Base-by-base conservation (phyloP, 2,797 vertebrate species). In the Takifugu rubripes region DNA sequence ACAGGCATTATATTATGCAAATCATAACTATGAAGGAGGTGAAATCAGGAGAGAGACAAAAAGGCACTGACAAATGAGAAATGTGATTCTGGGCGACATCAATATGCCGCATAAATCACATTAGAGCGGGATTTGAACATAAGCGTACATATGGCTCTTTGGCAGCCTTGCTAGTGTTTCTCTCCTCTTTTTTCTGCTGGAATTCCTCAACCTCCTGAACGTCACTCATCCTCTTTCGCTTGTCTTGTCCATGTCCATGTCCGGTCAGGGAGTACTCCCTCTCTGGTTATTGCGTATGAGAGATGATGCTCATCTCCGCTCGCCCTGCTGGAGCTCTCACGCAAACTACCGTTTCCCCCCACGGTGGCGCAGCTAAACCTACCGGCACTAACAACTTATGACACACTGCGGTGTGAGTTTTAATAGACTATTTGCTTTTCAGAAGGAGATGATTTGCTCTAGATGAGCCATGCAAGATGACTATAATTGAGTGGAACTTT, bases 31-130 rank as follows among this genome's bases (percentile, higher is more conserved):
- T 61, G 64, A 80, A 79, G 70, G 68, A 76, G 77, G 82, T 75
- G 66, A 76, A 86, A 79, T 77, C 71, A 77, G 68, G 74, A 62
- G 64, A 65, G 57, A 80, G 71, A 86, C 71, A 76, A 84, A 86
- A 83, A 86, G 81, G 70, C 36, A 52, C 6, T 78, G 81, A 86
- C 78, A 78, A 70, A 84, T 81, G 77, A 84, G 70, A 72, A 72
- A 55, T 72, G 71, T 67, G 70, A 84, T 77, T 72, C 64, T 49
- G 15, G 31, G 58, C 25, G 70, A 77, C 77, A 72, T 72, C 72
- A 75, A 73, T 75, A 68, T 71, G 75, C 17, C 6, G 54, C 63
- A 48, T 59, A 78, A 87, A 88, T 87, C 79, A 80, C 70, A 78
- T 85, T 79, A 72, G 58, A 55, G 64, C 70, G 46, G 61, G 55